A percentile compares a stretch with the other conserved stretches of the same genome.
Evolutionary conservation across 2,888 invertebrate genomes (phyloP).

Genomic region (Dermolepida albohirtum): DNA sequence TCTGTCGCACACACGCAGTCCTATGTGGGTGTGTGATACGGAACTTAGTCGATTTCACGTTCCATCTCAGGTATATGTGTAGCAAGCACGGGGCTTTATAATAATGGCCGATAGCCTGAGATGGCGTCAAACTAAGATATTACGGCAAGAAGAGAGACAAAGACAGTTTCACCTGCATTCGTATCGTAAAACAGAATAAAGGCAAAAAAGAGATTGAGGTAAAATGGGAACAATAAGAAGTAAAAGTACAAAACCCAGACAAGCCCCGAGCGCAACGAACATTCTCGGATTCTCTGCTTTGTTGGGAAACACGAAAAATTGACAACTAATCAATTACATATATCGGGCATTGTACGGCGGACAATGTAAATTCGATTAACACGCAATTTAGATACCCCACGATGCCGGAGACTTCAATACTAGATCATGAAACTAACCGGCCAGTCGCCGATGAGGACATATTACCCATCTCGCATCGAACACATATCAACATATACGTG

Average conservation of each 20-base stretch:
- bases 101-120: slow-evolving; percentile 61
- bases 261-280: slow-evolving; percentile 58
- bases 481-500: background rate
- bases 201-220: slow-evolving; percentile 57
- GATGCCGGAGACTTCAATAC: slow-evolving; percentile 50
- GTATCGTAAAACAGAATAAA: slow-evolving; percentile 59
- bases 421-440: slow-evolving; percentile 48
- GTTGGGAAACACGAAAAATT: slow-evolving; percentile 33
- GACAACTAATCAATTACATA: slow-evolving; percentile 38
- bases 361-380: slow-evolving; percentile 8
- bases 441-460: background rate
- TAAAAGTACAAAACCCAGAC: slow-evolving; percentile 62
- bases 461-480: slow-evolving; percentile 5
- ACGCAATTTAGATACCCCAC: background rate
- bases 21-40: slow-evolving; percentile 56
- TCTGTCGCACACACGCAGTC: slow-evolving; percentile 52
- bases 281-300: slow-evolving; percentile 53
- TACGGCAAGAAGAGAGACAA: slow-evolving; percentile 40
- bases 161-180: slow-evolving; percentile 56
- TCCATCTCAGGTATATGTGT: slow-evolving; percentile 38
- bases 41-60: slow-evolving; percentile 38
- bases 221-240: slow-evolving; percentile 62
- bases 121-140: slow-evolving; percentile 42
- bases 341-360: background rate
- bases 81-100: slow-evolving; percentile 45